Evolutionary conservation across 2,113 vertebrate species (phyloP).

Genomic region (Platysternon megacephalum): DNA sequence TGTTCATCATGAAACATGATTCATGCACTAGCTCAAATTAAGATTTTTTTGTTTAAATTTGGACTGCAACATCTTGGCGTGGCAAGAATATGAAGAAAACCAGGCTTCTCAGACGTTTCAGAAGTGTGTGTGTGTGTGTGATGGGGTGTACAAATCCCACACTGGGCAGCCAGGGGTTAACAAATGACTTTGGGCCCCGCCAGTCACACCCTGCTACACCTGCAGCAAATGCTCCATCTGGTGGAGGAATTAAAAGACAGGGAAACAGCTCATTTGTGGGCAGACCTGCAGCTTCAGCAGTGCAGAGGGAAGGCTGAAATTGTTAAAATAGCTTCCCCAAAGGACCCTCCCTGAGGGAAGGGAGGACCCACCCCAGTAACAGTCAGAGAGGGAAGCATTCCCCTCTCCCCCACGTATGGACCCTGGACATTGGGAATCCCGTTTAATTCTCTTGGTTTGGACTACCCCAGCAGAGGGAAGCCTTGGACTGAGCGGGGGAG

Average conservation of each 20-base stretch:
- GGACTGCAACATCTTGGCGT: not conserved
- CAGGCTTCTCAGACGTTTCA: not conserved
- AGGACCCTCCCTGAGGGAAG: too few relatives aligned
- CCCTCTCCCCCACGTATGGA: not conserved
- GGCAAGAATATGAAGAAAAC: not conserved
- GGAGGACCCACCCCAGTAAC: too few relatives aligned
- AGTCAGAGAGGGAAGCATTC: not conserved
- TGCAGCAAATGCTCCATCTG: not conserved
- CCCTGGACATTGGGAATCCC: too few relatives aligned
- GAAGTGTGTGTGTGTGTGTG: not conserved
- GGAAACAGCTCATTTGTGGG: not conserved
- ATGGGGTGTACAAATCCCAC: not conserved
- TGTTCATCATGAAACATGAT: not conserved
- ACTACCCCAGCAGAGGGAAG: not conserved
- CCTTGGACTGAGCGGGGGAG: not conserved
- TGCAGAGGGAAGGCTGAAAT: not conserved
- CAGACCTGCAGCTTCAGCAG: not conserved
- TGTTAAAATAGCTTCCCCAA: not conserved
- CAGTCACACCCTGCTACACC: not conserved
- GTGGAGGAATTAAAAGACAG: not conserved
- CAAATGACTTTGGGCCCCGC: not conserved
- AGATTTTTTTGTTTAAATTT: not conserved
- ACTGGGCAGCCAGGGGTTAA: not conserved
- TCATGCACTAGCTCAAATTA: not conserved
- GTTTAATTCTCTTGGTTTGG: not conserved